Evolutionary conservation across 1,140 invertebrate genomes (phyloP).

Genomic region (Trichomalopsis sarcophagae): DNA sequence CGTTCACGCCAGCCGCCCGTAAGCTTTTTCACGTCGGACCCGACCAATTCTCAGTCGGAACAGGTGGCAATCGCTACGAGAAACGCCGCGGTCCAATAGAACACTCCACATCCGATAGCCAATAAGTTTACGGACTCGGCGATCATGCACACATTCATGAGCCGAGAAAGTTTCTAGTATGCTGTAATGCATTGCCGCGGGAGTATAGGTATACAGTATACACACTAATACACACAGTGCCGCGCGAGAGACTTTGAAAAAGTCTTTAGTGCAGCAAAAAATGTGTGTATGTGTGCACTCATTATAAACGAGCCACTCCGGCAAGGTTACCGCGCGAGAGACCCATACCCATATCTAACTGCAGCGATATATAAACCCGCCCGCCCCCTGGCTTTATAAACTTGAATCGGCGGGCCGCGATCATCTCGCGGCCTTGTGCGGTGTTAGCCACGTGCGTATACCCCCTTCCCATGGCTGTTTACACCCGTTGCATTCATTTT

Average conservation of each 20-base stretch:
- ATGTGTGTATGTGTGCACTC: background rate
- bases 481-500: too few species aligned
- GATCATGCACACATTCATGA: too few species aligned
- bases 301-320: conserved; percentile 15
- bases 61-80: too few species aligned
- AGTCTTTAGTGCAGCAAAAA: background rate
- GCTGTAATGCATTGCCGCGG: background rate
- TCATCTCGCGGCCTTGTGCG: background rate
- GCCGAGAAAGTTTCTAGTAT: too few species aligned
- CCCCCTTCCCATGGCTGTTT: background rate
- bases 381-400: conserved; percentile 10
- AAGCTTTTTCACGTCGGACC: too few species aligned
- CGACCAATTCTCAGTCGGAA: too few species aligned
- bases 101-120: too few species aligned
- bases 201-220: background rate
- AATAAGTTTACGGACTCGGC: too few species aligned
- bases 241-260: conserved; percentile 4
- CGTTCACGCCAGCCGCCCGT: too few species aligned
- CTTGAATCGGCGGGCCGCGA: conserved; percentile 10
- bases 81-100: too few species aligned
- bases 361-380: background rate
- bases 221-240: background rate
- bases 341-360: background rate
- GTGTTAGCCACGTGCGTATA: background rate
- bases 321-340: conserved; percentile 2